A percentile compares a stretch with the other conserved stretches of the same genome.
These are phyloP conservation scores for Riparia riparia DNA, from an alignment of 2,113 vertebrate genomes.

Conservation along the genomic window DNA sequence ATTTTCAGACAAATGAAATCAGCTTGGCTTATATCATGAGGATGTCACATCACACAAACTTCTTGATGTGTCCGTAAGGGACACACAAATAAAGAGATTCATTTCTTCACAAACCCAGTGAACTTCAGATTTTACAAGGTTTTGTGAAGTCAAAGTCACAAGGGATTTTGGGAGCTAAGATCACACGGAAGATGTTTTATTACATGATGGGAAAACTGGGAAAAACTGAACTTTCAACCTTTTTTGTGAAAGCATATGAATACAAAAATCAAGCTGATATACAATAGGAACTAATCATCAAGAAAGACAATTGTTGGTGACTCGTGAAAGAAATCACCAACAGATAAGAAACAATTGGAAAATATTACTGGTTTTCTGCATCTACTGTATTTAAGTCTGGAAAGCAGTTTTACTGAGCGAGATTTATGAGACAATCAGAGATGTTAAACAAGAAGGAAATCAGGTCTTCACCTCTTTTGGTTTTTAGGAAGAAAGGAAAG, in stretches of 20 bases:
- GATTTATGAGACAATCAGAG: slow-evolving; percentile 2
- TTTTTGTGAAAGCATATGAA: slow-evolving; percentile 43
- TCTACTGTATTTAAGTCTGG: background rate
- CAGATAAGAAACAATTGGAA: slow-evolving; percentile 59
- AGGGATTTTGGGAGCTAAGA: slow-evolving; percentile 2
- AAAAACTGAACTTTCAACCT: slow-evolving; percentile 57
- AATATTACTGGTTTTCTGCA: slow-evolving; percentile 21
- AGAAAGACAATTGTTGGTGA: slow-evolving; percentile 31
- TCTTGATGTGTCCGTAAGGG: background rate
- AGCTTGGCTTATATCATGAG: background rate
- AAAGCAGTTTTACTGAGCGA: background rate
- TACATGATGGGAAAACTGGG: slow-evolving; percentile 38
- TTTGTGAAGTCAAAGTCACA: slow-evolving; percentile 4
- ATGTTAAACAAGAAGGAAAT: slow-evolving; percentile 21
- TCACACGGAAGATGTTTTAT: slow-evolving; percentile 35
- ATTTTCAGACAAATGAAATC: slow-evolving; percentile 1
- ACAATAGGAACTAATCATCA: slow-evolving; percentile 37
- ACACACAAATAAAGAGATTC: background rate
- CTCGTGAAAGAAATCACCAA: slow-evolving; percentile 25
- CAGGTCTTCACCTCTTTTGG: slow-evolving; percentile 7
- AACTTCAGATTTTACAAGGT: slow-evolving; percentile 40
- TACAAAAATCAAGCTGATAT: slow-evolving; percentile 43
- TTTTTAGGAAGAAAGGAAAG: slow-evolving; percentile 18
- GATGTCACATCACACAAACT: background rate
- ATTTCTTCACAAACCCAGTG: background rate